These are phyloP conservation scores for Hippocampus kuda DNA, from an alignment of 2,797 vertebrate genomes.

Conservation along the genomic window DNA sequence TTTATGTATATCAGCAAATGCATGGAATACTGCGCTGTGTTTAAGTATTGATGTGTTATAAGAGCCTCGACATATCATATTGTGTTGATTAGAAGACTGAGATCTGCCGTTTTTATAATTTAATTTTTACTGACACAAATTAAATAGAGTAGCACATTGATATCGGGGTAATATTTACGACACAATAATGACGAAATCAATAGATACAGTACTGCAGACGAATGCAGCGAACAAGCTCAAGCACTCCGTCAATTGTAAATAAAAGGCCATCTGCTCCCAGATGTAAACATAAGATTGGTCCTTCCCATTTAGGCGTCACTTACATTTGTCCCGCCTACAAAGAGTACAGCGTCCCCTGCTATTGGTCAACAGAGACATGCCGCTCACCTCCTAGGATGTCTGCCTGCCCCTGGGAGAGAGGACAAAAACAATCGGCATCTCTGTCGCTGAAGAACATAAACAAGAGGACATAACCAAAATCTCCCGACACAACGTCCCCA, in stretches of 20 bases:
- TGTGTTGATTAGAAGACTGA: background rate
- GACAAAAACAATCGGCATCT: slow-evolving; percentile 69
- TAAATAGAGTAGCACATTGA: background rate
- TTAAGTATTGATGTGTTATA: too few relatives aligned
- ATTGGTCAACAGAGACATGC: background rate
- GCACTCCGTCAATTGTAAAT: slow-evolving; percentile 50
- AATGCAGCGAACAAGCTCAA: background rate
- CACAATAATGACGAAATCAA: background rate
- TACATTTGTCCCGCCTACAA: slow-evolving; percentile 10
- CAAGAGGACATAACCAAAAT: slow-evolving; percentile 1
- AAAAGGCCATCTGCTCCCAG: slow-evolving; percentile 60
- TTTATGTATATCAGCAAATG: background rate
- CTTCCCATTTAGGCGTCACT: slow-evolving; percentile 41
- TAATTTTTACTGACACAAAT: background rate
- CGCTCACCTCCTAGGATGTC: slow-evolving; percentile 38
- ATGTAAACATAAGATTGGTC: slow-evolving; percentile 49
- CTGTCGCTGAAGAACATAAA: slow-evolving; percentile 25
- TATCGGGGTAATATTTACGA: background rate
- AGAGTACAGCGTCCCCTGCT: background rate
- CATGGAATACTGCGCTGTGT: background rate
- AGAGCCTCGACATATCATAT: too few relatives aligned
- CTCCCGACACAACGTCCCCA: background rate
- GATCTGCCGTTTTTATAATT: background rate
- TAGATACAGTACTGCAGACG: background rate
- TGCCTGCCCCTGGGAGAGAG: slow-evolving; percentile 52